Evolutionary conservation across 2,113 vertebrate species (phyloP), one percentile per base, ranked within the genome.

Genomic region (Dicrurus megarhynchus): DNA sequence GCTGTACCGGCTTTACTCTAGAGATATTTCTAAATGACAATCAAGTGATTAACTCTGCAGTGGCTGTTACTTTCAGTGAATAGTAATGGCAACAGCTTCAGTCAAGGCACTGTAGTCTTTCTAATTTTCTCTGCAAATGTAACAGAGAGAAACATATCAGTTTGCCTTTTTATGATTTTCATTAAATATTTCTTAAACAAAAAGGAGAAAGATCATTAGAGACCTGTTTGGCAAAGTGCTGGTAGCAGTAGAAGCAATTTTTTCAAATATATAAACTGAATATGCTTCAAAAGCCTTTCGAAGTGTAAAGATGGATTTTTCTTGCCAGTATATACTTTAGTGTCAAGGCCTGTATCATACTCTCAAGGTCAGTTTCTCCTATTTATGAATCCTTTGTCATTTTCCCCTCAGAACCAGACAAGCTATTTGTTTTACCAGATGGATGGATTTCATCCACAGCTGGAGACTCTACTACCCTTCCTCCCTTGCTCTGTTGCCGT

Each of bases 401-500:
- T 87, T 61, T 11, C 3, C 6, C 7, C 32, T 87, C 44, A 56
- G 39, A 73, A 20, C 1, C 10, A 80, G 23, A 30, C 24, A 91
- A 53, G 10, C 6, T 69, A 52, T 52, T 69, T 86, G 5, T 69
- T 78, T 81, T 26, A 68, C 22, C 32, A 63, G 52, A 69, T 11
- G n/a, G 50, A 39, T 2, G 5, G 37, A 79, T 5, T 14, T 79
- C 46, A 41, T 26, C n/a, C 23, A 39, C 6, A 32, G 15, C 22
- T 1, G 3, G 77, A 69, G 23, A 52, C 5, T 49, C 46, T 42
- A 26, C 15, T 39, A 47, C 4, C 9, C 15, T 74, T 84, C 56
- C 18, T 89, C 12, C 23, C 6, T 59, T 83, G 23, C 28, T 67
- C 12, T 76, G 21, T 37, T 5, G 0, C 8, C 0, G 0, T 61